Conservation (phyloP, 2,888 invertebrate species). For the Cheilosia grossa region DNA sequence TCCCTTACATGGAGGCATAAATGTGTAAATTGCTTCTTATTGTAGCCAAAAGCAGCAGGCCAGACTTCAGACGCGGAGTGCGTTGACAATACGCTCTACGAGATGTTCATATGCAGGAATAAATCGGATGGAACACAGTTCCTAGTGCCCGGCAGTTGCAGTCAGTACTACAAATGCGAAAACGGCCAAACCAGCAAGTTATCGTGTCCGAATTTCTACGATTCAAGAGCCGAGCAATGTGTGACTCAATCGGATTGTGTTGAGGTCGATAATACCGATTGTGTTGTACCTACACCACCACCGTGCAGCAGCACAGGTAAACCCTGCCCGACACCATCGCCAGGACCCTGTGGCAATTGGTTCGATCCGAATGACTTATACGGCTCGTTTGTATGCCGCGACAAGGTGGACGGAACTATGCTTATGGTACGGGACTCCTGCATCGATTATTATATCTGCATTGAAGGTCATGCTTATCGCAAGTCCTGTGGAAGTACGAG, state of each 20-base stretch:
- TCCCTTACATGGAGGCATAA: not conserved
- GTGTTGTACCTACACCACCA: slow-evolving; percentile 48
- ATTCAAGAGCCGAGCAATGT: slow-evolving; percentile 76
- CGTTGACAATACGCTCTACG: slow-evolving; percentile 78
- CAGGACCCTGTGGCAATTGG: slow-evolving; percentile 56
- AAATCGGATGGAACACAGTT: slow-evolving; percentile 78
- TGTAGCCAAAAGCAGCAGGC: not conserved
- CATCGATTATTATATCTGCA: slow-evolving; percentile 79
- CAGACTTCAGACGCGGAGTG: slow-evolving; percentile 35
- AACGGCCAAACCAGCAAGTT: slow-evolving; percentile 73
- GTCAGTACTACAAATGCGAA: slow-evolving; percentile 79
- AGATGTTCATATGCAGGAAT: slow-evolving; percentile 77
- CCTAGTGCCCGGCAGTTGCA: slow-evolving; percentile 81
- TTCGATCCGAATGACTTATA: slow-evolving; percentile 76
- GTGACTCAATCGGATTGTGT: slow-evolving; percentile 78
- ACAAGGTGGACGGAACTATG: slow-evolving; percentile 78
- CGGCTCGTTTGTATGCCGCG: slow-evolving; percentile 77
- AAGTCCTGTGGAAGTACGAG: slow-evolving; percentile 71
- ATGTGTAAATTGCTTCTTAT: not conserved
- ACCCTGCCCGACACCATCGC: slow-evolving; percentile 27
- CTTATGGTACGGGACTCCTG: slow-evolving; percentile 79
- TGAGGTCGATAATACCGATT: slow-evolving; percentile 70
- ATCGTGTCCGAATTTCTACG: slow-evolving; percentile 77
- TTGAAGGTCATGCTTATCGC: slow-evolving; percentile 75
- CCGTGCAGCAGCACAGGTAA: slow-evolving; percentile 8